Conservation (phyloP, 2,888 invertebrate genomes). For the Netelia fuscicornis region DNA sequence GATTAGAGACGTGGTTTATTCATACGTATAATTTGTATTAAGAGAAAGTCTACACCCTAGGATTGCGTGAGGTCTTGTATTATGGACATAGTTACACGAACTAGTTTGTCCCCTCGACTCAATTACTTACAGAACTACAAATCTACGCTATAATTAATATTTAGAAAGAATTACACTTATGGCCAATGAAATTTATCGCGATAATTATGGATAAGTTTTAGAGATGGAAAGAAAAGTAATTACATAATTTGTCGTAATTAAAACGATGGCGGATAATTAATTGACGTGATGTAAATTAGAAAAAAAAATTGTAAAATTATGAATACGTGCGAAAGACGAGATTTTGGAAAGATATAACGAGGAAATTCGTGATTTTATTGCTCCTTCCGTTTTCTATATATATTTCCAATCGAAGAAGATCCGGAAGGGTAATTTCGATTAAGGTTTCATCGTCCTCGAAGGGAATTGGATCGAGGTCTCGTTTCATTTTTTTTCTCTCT, state of each 20-base stretch:
- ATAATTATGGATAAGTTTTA: no score
- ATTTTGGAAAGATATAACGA: slow-evolving; percentile 6
- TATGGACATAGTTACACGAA: slow-evolving; percentile 11
- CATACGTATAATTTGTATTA: neutral
- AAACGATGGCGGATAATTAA: no score
- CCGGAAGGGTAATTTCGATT: slow-evolving; percentile 48
- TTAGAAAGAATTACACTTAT: neutral
- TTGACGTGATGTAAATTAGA: no score
- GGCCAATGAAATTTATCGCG: no score
- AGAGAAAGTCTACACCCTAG: slow-evolving; percentile 23
- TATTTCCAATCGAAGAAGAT: slow-evolving; percentile 32
- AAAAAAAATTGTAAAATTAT: no score
- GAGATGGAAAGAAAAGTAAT: no score
- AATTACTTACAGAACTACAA: slow-evolving; percentile 12
- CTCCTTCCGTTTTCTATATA: neutral
- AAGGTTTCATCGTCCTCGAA: slow-evolving; percentile 29
- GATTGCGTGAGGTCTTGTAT: slow-evolving; percentile 37
- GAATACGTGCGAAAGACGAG: neutral
- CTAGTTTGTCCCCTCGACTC: slow-evolving; percentile 2
- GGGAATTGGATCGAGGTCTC: slow-evolving; percentile 33
- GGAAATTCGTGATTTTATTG: slow-evolving; percentile 50
- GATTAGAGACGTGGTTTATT: slow-evolving; percentile 8
- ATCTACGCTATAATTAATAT: neutral
- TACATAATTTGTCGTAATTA: no score
- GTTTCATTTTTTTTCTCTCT: neutral